Percentiles rank a stretch among this genome's conserved stretches.
These are phyloP conservation scores for Macaria liturata DNA, from an alignment of 2,888 invertebrate genomes.

Conservation along the genomic window DNA sequence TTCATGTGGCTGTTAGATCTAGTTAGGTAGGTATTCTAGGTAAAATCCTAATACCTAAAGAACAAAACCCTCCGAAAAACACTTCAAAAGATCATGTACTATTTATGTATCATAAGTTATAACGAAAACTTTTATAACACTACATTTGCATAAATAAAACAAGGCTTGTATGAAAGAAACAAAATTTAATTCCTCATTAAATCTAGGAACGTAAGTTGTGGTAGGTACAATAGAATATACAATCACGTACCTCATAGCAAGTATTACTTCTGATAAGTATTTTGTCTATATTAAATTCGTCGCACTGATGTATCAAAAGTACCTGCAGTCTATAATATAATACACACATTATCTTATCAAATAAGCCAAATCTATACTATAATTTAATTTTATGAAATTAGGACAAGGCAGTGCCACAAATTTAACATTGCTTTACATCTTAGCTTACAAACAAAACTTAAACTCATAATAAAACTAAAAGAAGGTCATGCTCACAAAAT, in stretches of 20 bases:
- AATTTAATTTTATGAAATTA: background rate
- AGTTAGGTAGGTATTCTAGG: too few relatives aligned
- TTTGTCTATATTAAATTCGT: constrained; percentile 13
- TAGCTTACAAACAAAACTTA: background rate
- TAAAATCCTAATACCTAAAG: too few relatives aligned
- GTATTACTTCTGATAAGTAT: too few relatives aligned
- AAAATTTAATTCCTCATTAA: constrained; percentile 31
- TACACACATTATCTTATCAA: background rate
- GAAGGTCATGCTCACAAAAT: constrained; percentile 1
- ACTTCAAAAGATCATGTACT: too few relatives aligned
- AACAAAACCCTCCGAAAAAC: too few relatives aligned
- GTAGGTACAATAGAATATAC: constrained; percentile 1
- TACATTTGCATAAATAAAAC: constrained; percentile 15
- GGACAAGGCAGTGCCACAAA: constrained; percentile 20
- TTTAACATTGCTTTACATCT: constrained; percentile 3
- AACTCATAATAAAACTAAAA: background rate
- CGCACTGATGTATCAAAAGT: constrained; percentile 9
- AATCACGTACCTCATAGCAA: background rate
- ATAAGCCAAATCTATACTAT: background rate
- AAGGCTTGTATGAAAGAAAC: constrained; percentile 28
- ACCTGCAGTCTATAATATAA: too few relatives aligned
- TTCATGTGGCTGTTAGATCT: background rate
- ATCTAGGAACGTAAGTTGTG: constrained; percentile 27
- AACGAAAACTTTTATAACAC: too few relatives aligned
- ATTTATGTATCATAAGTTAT: too few relatives aligned